Evolutionary conservation across 2,113 vertebrate genomes (phyloP), one percentile per base, ranked within the genome.

Genomic region (Tringa solitaria): DNA sequence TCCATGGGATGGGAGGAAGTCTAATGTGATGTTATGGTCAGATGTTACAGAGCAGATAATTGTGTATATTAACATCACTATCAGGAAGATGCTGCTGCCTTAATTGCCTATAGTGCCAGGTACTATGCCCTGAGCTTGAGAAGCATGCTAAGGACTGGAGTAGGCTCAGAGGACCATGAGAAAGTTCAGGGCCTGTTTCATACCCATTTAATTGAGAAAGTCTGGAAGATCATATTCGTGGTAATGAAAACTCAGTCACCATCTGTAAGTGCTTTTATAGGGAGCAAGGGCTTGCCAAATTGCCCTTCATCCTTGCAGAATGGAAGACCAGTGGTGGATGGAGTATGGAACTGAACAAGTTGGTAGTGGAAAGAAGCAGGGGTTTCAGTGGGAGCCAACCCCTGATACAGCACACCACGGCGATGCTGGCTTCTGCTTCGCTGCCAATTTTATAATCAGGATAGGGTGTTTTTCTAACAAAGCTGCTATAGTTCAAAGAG

Each of bases 161-260:
- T 8, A 60, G 27, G 67, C 63, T 76, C 50, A 54, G 61, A 91
- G 22, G 53, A 35, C 50, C 10, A 5, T 6, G 27, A 73, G 67
- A 74, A 83, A 88, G 5, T 79, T 84, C 50, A 51, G 39, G 63
- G 54, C 24, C 22, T 74, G 8, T 63, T 96, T 86, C 79, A 32
- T 77, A 54, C 8, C 37, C n/a, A 23, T 84, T 90, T 86, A 89
- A 89, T 74, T 89, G 86, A 77, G 68, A 70, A 70, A 80, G 72
- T 59, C 85, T 73, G 80, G 54, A 93, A 89, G 76, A 93, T 86
- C 68, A 46, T 56, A 89, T n/a, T 26, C 67, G 51, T 89, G 26
- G 37, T 81, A 93, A 86, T 89, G 89, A 86, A 80, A 90, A 63
- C 76, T 89, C 67, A 41, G 78, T 57, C 82, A 45, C 86, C 93